Evolutionary conservation across 2,113 vertebrate genomes (phyloP).

Genomic region (Mobula birostris): DNA sequence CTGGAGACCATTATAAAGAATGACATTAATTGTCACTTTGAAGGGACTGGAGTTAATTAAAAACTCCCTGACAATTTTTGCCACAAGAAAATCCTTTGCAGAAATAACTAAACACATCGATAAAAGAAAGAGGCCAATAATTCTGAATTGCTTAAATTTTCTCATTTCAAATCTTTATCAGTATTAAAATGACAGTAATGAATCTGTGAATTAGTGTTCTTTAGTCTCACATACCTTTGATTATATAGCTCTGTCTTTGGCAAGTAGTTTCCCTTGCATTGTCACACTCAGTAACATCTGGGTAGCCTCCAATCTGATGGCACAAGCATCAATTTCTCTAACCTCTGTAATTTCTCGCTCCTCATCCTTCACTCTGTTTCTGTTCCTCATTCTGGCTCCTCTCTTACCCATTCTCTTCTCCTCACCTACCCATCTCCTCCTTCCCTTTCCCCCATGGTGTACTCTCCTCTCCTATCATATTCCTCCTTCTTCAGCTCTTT

Average conservation of each 20-base stretch:
- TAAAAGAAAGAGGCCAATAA: not conserved
- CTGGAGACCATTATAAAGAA: not conserved
- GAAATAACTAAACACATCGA: not conserved
- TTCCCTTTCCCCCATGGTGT: too few species aligned
- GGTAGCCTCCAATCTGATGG: too few species aligned
- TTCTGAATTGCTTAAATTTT: not conserved
- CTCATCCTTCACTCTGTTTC: too few species aligned
- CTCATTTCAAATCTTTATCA: not conserved
- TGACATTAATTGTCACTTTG: not conserved
- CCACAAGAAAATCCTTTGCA: not conserved
- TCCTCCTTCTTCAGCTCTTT: too few species aligned
- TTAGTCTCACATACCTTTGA: not conserved
- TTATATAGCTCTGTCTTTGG: not conserved
- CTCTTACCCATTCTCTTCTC: too few species aligned
- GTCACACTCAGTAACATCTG: not conserved
- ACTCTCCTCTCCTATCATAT: too few species aligned
- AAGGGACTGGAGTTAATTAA: not conserved
- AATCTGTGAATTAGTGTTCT: not conserved
- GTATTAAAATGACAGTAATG: not conserved
- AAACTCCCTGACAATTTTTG: not conserved
- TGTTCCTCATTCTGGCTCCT: too few species aligned
- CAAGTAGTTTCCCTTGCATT: not conserved
- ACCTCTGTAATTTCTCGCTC: too few species aligned
- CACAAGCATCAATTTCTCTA: too few species aligned
- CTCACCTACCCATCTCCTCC: too few species aligned